phyloP scores from a whole-genome alignment of 1,140 invertebrate genomes.

The Neodiprion lecontei region DNA sequence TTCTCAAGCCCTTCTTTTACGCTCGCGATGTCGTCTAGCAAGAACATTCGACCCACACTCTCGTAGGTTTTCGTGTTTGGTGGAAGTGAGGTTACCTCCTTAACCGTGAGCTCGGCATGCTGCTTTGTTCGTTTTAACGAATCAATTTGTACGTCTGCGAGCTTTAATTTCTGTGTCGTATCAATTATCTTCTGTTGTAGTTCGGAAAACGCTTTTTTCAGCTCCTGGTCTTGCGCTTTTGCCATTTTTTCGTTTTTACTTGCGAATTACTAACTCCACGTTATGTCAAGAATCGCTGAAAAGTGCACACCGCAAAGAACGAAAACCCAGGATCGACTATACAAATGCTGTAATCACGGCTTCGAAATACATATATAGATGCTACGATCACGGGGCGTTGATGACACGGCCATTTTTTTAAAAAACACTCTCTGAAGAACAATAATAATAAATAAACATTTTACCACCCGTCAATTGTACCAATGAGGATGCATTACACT shows the following conservation, averaged over 20 bases:
- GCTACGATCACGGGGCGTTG: too few relatives aligned
- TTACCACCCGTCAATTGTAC: too few relatives aligned
- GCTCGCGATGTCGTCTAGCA: conserved; percentile 72
- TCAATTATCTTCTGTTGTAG: conserved; percentile 84
- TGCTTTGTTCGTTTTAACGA: conserved; percentile 72
- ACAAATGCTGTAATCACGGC: too few relatives aligned
- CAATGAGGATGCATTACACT: too few relatives aligned
- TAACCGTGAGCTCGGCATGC: conserved; percentile 75
- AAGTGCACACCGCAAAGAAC: too few relatives aligned
- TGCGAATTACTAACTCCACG: conserved; percentile 10
- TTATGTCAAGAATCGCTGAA: background rate
- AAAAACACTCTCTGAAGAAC: too few relatives aligned
- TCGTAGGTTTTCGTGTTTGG: conserved; percentile 75
- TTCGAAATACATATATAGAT: too few relatives aligned
- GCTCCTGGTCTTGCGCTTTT: conserved; percentile 59
- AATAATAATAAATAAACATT: too few relatives aligned
- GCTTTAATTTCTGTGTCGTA: conserved; percentile 79
- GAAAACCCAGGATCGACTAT: too few relatives aligned
- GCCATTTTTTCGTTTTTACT: conserved; percentile 40
- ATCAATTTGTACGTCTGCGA: conserved; percentile 82
- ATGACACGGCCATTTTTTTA: too few relatives aligned
- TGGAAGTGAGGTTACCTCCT: conserved; percentile 64
- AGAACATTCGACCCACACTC: conserved; percentile 84
- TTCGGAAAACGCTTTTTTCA: conserved; percentile 81
- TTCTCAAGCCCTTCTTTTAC: conserved; percentile 72